phyloP scores from a whole-genome alignment of 2,888 invertebrate genomes.

The Deilephila porcellus region DNA sequence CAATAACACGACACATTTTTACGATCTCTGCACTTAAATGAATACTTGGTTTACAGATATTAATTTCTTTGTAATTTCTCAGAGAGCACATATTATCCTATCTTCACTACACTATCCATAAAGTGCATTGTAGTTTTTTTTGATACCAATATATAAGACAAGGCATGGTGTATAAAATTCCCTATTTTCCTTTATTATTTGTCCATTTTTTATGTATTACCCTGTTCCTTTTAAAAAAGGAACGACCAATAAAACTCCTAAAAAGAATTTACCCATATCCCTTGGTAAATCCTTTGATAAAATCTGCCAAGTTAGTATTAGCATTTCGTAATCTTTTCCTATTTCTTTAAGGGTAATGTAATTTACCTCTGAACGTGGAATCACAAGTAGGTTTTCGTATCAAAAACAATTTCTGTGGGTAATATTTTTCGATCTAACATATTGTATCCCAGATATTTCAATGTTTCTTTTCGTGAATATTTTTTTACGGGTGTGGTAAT shows the following conservation, averaged over 20 bases:
- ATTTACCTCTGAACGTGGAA: background rate
- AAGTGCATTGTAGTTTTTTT: no score
- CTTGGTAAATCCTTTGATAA: background rate
- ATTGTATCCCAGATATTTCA: background rate
- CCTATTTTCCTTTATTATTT: no score
- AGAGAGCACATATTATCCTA: no score
- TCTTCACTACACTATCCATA: no score
- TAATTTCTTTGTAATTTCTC: no score
- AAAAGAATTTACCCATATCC: background rate
- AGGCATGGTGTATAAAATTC: no score
- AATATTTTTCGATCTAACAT: background rate
- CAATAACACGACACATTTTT: background rate
- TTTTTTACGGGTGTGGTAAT: no score
- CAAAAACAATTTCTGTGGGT: background rate
- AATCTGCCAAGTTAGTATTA: conserved; percentile 6
- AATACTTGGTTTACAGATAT: no score
- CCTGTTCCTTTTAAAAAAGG: no score
- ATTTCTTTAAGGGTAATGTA: conserved; percentile 12
- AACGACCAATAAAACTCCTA: background rate
- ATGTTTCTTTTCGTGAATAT: background rate
- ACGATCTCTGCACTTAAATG: no score
- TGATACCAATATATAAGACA: no score
- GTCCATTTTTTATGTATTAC: no score
- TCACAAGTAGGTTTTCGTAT: conserved; percentile 10
- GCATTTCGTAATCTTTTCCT: conserved; percentile 13